Conservation (phyloP, 1,140 invertebrate genomes). For the Stenopsyche tienmushanensis region DNA sequence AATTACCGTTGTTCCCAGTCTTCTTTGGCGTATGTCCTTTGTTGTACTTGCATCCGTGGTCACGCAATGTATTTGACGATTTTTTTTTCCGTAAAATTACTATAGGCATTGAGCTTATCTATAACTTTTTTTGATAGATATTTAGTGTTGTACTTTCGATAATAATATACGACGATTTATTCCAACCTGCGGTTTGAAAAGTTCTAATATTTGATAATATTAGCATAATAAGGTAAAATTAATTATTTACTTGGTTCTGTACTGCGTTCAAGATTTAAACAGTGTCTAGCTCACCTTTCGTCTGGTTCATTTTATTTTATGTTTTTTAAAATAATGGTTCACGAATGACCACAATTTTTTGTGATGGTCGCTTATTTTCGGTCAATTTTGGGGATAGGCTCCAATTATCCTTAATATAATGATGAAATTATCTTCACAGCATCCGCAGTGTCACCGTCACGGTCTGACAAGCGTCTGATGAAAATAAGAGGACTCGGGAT, state of each 20-base stretch:
- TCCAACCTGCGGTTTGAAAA: neutral
- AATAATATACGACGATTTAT: neutral
- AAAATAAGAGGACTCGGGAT: neutral
- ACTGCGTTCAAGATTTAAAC: no score
- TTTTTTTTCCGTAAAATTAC: no score
- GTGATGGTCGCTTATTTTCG: neutral
- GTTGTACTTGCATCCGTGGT: neutral
- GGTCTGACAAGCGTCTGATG: neutral
- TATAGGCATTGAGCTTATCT: no score
- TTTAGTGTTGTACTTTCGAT: neutral
- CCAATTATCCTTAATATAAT: constrained; percentile 3
- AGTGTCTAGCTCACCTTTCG: no score
- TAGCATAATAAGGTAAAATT: no score
- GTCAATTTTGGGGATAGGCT: constrained; percentile 2
- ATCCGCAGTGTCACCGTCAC: constrained; percentile 11
- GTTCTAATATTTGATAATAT: neutral
- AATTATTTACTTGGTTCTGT: no score
- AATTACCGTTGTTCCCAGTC: neutral
- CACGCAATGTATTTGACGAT: neutral
- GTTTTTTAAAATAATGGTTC: no score
- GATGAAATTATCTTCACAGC: neutral
- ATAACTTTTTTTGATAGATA: neutral
- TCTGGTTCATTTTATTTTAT: no score
- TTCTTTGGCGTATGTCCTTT: neutral
- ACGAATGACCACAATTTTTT: neutral